phyloP scores from a whole-genome alignment of 2,888 invertebrate genomes.

The Clistopyga incitator region DNA sequence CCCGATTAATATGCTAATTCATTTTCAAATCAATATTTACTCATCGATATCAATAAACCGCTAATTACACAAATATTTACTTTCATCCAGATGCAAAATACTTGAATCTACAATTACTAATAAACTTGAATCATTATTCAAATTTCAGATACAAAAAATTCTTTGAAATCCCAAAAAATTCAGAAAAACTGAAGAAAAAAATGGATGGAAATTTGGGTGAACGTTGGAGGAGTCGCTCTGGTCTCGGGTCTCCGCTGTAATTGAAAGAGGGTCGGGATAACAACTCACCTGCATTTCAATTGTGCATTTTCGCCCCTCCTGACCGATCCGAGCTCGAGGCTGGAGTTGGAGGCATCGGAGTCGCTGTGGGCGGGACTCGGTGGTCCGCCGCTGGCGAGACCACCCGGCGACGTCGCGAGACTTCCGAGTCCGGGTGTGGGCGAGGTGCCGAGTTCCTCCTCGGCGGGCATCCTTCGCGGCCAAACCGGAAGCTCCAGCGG shows the following conservation, averaged over 20 bases:
- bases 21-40: neutral
- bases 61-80: no score
- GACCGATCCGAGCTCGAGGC: conserved; percentile 81
- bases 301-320: conserved; percentile 81
- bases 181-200: no score
- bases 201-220: no score
- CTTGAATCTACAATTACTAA: no score
- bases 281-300: conserved; percentile 82
- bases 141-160: no score
- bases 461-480: conserved; percentile 83
- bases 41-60: no score
- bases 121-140: no score
- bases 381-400: conserved; percentile 77
- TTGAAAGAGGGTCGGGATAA: neutral
- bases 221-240: no score
- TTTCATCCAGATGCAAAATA: no score
- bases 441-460: conserved; percentile 80
- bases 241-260: conserved; percentile 20
- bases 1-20: neutral
- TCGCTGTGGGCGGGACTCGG: conserved; percentile 83
- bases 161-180: no score
- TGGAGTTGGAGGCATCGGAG: conserved; percentile 82
- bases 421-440: conserved; percentile 75
- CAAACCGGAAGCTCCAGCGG: conserved; percentile 81
- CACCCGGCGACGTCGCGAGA: conserved; percentile 74